Evolutionary conservation across 2,113 vertebrate genomes (phyloP).

Genomic region (Callipepla squamata): DNA sequence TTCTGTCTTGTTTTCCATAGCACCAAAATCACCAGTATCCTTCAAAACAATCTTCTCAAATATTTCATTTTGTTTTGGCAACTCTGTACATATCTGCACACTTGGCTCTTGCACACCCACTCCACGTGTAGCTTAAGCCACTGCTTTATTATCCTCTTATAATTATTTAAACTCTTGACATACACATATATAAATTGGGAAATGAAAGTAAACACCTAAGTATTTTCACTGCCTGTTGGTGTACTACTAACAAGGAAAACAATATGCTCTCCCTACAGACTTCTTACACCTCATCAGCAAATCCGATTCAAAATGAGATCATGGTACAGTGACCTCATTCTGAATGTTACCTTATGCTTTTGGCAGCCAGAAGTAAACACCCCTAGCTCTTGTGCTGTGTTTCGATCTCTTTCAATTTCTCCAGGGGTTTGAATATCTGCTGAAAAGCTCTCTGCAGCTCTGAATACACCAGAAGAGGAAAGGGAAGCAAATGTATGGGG

Average conservation of each 20-base stretch:
- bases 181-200: background rate
- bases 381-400: conserved; percentile 1
- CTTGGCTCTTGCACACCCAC: background rate
- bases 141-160: background rate
- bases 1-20: background rate
- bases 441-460: conserved; percentile 49
- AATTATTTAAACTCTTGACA: background rate
- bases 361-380: conserved; percentile 45
- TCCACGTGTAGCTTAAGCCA: background rate
- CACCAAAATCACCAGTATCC: background rate
- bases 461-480: conserved; percentile 43
- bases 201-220: background rate
- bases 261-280: background rate
- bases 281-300: conserved; percentile 12
- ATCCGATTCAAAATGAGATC: conserved; percentile 38
- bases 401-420: conserved; percentile 65
- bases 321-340: conserved; percentile 12
- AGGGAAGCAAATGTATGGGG: background rate
- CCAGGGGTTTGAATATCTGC: conserved; percentile 42
- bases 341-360: conserved; percentile 53
- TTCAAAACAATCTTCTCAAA: background rate
- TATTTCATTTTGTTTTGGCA: background rate
- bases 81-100: background rate
- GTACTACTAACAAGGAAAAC: background rate
- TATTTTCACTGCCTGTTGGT: background rate